Base-by-base conservation (phyloP, 2,113 vertebrate genomes). In the Hippocampus zosterae region DNA sequence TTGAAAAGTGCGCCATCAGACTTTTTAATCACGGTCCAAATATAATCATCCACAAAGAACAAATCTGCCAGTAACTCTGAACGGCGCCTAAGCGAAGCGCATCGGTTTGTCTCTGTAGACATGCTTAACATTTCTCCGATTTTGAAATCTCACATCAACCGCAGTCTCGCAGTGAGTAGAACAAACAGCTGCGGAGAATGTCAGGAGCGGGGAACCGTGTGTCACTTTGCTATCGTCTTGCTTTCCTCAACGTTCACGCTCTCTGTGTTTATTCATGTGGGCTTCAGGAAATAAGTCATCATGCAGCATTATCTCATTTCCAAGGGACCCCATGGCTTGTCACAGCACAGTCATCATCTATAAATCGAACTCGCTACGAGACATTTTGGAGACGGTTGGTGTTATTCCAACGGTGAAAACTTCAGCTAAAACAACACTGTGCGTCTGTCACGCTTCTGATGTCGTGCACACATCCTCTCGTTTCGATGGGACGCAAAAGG, bases 371-470 rank as follows among this genome's bases (percentile, higher is more conserved):
- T 70, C 71, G 73, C 48, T 25, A 52, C 68, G 68, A 66, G 41
- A 66, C 77, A 82, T 81, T 44, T 67, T 84, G 85, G 82, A 77
- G 73, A 71, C 50, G 70, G 69, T 84, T 77, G 83, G 71, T 60
- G 81, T 79, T 81, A 84, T 88, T 82, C 62, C 72, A 57, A 82
- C 77, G 76, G 68, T 89, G 80, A 86, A 84, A 85, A 81, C 78
- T 44, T 73, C 68, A 71, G 76, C 73, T 37, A 78, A 76, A 33
- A 59, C 62, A 79, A 71, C 80, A 79, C 75, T 19, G 76, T 64
- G 71, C 63, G 80, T 74, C 69, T 80, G 59, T 65, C 16, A n/a
- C 74, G 84, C 76, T 75, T 79, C 81, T 66, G 79, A 81, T 48
- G 81, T 52, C 79, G 79, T 75, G 73, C 74, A 69, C 70, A 67